These are phyloP conservation scores for Pristionchus maxplancki DNA, from an alignment of 2,888 invertebrate genomes.

Conservation along the genomic window DNA sequence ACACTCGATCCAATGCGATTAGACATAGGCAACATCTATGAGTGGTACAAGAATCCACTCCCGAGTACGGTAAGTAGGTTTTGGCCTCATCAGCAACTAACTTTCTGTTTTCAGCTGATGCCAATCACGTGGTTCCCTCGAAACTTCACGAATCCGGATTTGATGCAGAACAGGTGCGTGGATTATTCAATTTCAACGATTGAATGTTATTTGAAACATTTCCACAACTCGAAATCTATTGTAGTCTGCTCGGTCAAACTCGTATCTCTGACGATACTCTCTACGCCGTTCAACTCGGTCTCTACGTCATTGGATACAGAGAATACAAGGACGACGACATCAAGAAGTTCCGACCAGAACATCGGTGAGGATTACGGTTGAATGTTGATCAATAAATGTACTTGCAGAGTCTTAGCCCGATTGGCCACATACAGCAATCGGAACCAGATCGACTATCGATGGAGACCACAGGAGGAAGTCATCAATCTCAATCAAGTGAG, in stretches of 20 bases:
- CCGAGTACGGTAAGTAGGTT: conserved; percentile 62
- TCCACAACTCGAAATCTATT: not conserved
- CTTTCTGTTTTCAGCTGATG: conserved; percentile 66
- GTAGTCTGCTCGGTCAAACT: conserved; percentile 48
- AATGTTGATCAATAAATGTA: not conserved
- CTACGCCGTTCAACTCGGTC: conserved; percentile 74
- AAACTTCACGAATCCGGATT: conserved; percentile 76
- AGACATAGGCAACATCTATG: conserved; percentile 75
- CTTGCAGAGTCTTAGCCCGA: conserved; percentile 62
- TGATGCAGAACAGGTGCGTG: conserved; percentile 44
- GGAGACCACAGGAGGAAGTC: conserved; percentile 75
- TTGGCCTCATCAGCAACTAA: not conserved
- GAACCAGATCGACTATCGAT: conserved; percentile 72
- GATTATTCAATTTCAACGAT: not conserved
- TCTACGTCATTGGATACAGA: conserved; percentile 76
- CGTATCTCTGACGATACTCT: conserved; percentile 73
- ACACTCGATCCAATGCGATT: conserved; percentile 77
- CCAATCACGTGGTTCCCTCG: conserved; percentile 76
- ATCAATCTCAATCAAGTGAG: conserved; percentile 74
- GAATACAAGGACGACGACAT: conserved; percentile 75
- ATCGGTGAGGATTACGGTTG: conserved; percentile 61
- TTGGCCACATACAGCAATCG: conserved; percentile 73
- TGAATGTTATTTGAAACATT: not conserved
- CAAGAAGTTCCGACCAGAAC: conserved; percentile 77
- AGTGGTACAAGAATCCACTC: conserved; percentile 77